phyloP scores from a whole-genome alignment of 2,797 vertebrate species.

The Epinephelus coioides region DNA sequence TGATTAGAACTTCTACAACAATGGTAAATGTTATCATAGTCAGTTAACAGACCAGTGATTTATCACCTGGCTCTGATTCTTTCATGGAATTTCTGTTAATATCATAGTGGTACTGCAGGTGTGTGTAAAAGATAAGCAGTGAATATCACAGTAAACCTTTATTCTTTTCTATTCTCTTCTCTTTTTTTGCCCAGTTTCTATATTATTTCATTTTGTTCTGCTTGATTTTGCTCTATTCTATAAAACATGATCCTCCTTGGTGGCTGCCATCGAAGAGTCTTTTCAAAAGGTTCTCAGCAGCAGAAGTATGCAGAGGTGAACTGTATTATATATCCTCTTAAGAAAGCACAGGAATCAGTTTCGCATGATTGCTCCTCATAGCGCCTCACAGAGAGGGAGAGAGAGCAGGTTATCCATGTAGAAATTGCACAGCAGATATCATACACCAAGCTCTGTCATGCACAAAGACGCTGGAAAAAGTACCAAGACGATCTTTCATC shows the following conservation, averaged over 20 bases:
- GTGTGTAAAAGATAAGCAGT: constrained; percentile 45
- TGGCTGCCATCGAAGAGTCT: constrained; percentile 49
- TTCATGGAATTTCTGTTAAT: constrained; percentile 31
- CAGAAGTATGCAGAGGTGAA: constrained; percentile 77
- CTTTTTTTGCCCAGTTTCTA: constrained; percentile 25
- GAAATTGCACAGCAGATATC: constrained; percentile 83
- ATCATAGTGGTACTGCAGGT: constrained; percentile 35
- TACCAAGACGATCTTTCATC: constrained; percentile 78
- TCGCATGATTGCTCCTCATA: constrained; percentile 76
- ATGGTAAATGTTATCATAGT: constrained; percentile 17
- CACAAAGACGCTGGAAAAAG: constrained; percentile 74
- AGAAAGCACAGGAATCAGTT: constrained; percentile 82
- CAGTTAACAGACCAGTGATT: constrained; percentile 30
- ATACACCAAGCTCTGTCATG: constrained; percentile 76
- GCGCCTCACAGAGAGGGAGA: constrained; percentile 66
- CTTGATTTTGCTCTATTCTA: constrained; percentile 60
- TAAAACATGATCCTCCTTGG: constrained; percentile 54
- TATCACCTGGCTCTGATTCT: constrained; percentile 41
- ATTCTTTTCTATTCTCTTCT: constrained; percentile 51
- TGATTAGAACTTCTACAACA: constrained; percentile 13
- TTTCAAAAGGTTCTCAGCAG: constrained; percentile 69
- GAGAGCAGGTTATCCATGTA: constrained; percentile 81
- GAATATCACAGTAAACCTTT: constrained; percentile 35
- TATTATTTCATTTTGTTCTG: constrained; percentile 64
- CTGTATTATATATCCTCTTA: constrained; percentile 84